Percentiles rank a stretch among this genome's conserved stretches.
Conservation (phyloP, 2,888 invertebrate species). For the Clanis bilineata region DNA sequence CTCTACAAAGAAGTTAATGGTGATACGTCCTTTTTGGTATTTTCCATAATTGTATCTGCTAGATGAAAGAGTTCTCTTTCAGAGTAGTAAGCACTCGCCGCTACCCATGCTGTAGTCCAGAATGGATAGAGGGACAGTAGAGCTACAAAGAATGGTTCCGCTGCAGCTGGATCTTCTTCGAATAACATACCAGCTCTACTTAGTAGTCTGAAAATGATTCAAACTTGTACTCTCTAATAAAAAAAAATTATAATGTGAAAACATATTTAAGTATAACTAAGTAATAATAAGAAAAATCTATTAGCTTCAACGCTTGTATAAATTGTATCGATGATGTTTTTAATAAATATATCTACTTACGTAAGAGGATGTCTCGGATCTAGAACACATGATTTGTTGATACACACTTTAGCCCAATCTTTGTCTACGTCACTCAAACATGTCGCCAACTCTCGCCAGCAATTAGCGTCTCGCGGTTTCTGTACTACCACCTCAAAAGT, state of each 20-base stretch:
- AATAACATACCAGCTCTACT: conserved; percentile 59
- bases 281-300: too few relatives aligned
- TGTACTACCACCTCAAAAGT: conserved; percentile 22
- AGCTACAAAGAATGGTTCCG: conserved; percentile 63
- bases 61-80: conserved; percentile 52
- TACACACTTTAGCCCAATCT: conserved; percentile 61
- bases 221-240: neutral
- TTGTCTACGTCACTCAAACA: conserved; percentile 59
- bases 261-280: neutral
- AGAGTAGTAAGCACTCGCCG: conserved; percentile 55
- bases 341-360: conserved; percentile 40
- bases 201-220: conserved; percentile 48
- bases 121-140: conserved; percentile 55
- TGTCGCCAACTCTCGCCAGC: conserved; percentile 68
- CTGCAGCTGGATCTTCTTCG: conserved; percentile 51
- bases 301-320: too few relatives aligned
- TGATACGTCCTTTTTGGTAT: conserved; percentile 43
- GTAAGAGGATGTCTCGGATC: conserved; percentile 62
- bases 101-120: conserved; percentile 54
- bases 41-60: conserved; percentile 50
- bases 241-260: too few relatives aligned
- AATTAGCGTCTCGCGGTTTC: conserved; percentile 43
- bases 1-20: neutral
- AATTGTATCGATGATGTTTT: too few relatives aligned
- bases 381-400: conserved; percentile 55